Conservation (phyloP, 1,140 invertebrate genomes). For the Pseudomyrmex pallidus region DNA sequence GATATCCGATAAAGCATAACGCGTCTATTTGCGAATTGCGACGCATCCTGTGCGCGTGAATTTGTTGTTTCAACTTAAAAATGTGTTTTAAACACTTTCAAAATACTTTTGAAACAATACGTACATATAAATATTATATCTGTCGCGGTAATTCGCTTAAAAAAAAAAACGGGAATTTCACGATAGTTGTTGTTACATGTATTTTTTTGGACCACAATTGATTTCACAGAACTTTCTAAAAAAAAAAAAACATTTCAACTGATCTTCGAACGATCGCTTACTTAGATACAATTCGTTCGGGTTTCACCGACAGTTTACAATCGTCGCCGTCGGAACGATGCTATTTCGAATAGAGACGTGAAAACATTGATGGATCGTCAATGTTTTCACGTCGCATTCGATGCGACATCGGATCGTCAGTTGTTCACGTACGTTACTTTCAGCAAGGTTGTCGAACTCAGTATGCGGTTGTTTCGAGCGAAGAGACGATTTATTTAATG, state of each 20-base stretch:
- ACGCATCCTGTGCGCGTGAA: conserved; percentile 10
- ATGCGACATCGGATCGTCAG: conserved; percentile 19
- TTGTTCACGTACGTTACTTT: conserved; percentile 15
- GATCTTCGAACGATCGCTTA: neutral
- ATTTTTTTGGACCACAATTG: too few species aligned
- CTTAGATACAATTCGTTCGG: conserved; percentile 7
- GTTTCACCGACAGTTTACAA: neutral
- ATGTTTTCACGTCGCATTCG: conserved; percentile 21
- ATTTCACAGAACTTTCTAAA: conserved; percentile 1
- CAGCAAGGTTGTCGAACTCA: conserved; percentile 19
- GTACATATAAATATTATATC: neutral
- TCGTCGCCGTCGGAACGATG: neutral
- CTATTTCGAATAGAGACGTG: neutral
- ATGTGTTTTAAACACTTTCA: neutral
- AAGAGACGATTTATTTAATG: conserved; percentile 22
- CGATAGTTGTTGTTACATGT: too few species aligned
- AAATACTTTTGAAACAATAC: neutral
- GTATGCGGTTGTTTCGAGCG: neutral
- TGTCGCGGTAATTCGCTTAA: neutral
- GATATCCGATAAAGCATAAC: conserved; percentile 39
- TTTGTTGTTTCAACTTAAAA: neutral
- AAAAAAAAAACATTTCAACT: neutral
- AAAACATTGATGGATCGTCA: conserved; percentile 13
- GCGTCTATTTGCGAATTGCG: conserved; percentile 6
- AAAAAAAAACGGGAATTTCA: neutral